A percentile compares a stretch with the other conserved stretches of the same genome.
phyloP scores from a whole-genome alignment of 2,113 vertebrate genomes.

The Macrotis lagotis region DNA sequence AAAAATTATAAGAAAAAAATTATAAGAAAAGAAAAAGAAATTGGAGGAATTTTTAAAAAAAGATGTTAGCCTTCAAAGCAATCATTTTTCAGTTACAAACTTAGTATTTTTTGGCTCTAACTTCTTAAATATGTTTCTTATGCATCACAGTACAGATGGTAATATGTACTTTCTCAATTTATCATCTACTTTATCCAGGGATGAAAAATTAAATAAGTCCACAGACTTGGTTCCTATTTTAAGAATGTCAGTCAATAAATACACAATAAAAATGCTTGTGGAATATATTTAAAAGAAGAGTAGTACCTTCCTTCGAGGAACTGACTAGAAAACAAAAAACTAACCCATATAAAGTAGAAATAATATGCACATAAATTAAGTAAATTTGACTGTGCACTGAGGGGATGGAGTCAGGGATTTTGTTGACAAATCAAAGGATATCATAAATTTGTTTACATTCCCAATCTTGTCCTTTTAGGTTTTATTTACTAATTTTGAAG shows the following conservation, averaged over 20 bases:
- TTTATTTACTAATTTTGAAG: background rate
- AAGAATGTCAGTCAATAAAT: background rate
- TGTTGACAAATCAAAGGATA: slow-evolving; percentile 26
- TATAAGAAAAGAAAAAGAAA: no score
- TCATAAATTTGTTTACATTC: slow-evolving; percentile 15
- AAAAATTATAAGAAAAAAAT: no score
- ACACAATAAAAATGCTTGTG: background rate
- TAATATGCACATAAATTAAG: background rate
- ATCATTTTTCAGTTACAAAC: background rate
- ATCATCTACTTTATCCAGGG: background rate
- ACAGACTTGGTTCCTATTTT: background rate
- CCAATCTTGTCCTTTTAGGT: background rate
- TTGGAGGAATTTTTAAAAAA: no score
- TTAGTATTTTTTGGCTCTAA: background rate
- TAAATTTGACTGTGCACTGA: background rate
- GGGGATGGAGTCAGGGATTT: background rate
- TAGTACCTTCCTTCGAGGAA: background rate
- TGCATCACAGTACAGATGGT: background rate
- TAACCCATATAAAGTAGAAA: slow-evolving; percentile 24
- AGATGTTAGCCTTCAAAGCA: background rate
- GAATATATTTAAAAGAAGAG: slow-evolving; percentile 10
- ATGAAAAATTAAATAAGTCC: background rate
- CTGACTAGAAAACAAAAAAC: background rate
- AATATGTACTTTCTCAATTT: slow-evolving; percentile 6
- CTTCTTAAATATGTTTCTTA: slow-evolving; percentile 17